Conservation (phyloP, 1,140 invertebrate species). For the Cotesia typhae region DNA sequence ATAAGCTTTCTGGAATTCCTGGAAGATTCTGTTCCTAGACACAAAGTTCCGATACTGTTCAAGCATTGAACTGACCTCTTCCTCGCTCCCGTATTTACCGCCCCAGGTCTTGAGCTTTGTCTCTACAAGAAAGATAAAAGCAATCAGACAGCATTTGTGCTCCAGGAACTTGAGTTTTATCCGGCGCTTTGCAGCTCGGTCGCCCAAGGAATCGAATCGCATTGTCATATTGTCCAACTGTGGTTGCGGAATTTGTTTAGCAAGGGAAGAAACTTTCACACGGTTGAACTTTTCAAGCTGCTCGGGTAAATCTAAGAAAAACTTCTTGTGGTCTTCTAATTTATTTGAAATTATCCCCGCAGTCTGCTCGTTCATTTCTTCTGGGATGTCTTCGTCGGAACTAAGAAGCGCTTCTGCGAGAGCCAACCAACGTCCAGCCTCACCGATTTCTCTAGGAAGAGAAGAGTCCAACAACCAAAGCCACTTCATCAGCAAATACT, state of each 20-base stretch:
- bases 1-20: conserved; percentile 93
- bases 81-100: conserved; percentile 85
- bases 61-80: conserved; percentile 83
- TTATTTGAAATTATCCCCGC: conserved; percentile 86
- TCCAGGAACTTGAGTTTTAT: conserved; percentile 88
- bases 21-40: conserved; percentile 89
- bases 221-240: conserved; percentile 83
- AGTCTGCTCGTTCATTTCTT: conserved; percentile 84
- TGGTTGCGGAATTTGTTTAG: conserved; percentile 74
- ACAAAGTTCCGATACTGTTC: conserved; percentile 93
- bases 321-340: conserved; percentile 87
- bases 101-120: conserved; percentile 89
- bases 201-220: conserved; percentile 77
- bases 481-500: conserved; percentile 80
- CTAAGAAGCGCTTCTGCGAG: conserved; percentile 84
- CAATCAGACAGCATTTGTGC: conserved; percentile 91
- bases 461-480: conserved; percentile 84
- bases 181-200: conserved; percentile 77
- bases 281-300: conserved; percentile 80
- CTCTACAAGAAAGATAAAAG: conserved; percentile 89
- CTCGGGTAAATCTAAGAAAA: conserved; percentile 84
- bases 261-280: conserved; percentile 70
- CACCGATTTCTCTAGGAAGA: conserved; percentile 83
- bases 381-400: conserved; percentile 81
- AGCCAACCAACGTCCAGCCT: conserved; percentile 89